Evolutionary conservation across 2,888 invertebrate species (phyloP), one percentile per base, ranked within the genome.

Genomic region (Atethmia centrago): DNA sequence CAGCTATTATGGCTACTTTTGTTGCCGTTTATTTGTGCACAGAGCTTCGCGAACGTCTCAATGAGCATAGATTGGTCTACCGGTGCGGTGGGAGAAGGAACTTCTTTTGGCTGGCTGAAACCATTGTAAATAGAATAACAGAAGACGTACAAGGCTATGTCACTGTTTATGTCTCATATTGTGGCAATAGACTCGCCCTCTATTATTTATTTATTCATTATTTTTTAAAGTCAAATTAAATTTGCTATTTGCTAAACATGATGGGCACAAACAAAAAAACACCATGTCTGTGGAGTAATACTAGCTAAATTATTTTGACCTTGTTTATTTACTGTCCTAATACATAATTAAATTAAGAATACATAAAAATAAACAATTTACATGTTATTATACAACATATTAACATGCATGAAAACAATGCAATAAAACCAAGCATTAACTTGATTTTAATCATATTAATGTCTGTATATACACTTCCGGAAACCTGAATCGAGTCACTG

Each of bases 21-120:
- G 0, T 93, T 94, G 4, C 91, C 88, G 61, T 88, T 93, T 74
- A 95, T 88, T 71, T 94, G 93, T 16, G 92, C 91, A 76, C 94
- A 95, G 28, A 95, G 79, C 78, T 95, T 94, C 0, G 95, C 95
- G 72, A 95, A 95, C 0, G 95, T 95, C 87, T 95, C 93, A 45
- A 95, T 87, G 1, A 96, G 87, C 42, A 87, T 87, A 1, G 87
- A 82, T 88, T 95, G 94, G 64, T 95, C 91, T 49, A 93, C 76
- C 3, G 78, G 73, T 4, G 91, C 80, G 2, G 85, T 64, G 9
- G 87, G 71, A 4, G 86, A 71, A 2, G 85, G 69, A 14, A 84
- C 85, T 31, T 90, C 90, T 79, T 92, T 92, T n/a, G 75, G 71
- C 25, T 80, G 77, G 68, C 93, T 93, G 83, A 51, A 82, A 84